Base-by-base conservation (phyloP, 2,113 vertebrate species). In the Phaethon lepturus region DNA sequence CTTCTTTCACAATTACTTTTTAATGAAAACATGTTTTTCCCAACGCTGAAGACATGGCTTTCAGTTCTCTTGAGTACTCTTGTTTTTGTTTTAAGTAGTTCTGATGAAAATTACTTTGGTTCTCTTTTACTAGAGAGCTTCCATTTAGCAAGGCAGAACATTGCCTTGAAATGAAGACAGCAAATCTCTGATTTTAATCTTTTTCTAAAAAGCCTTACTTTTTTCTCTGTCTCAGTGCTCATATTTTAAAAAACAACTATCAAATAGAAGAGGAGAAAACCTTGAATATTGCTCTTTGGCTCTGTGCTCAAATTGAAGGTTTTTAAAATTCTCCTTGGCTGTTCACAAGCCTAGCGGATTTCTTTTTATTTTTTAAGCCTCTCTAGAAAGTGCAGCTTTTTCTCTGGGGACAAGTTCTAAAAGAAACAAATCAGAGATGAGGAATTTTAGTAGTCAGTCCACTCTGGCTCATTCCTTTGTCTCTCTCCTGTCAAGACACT, bases 401-500 rank as follows among this genome's bases (percentile, higher is more conserved):
- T 76, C 93, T 93, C 96, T 90, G 42, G 95, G 84, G 93, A 95
- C 63, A 68, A 88, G 74, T 83, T 86, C 78, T 94, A 76, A 97
- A 86, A 91, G 93, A 94, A 97, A 93, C 91, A 97, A 94, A 94
- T 95, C 85, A 94, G 93, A 93, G 63, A 94, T 0, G 77, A 94
- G 81, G 97, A 97, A 96, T 97, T 97, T 96, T 95, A 88, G 93
- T 89, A 89, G 95, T 91, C 94, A 76, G 67, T 93, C 92, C 80
- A 64, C 77, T 95, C 77, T 55, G 91, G 69, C 66, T 96, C 93
- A 76, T 90, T 95, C 95, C 81, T 95, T 97, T 95, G 94, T 95
- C 94, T 97, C 94, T 86, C 73, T 85, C 73, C 87, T 94, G 91
- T 95, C 96, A 91, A 79, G 74, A 69, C 87, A 78, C 96, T 96